phyloP scores from a whole-genome alignment of 2,797 vertebrate species.

The Lagocephalus sceleratus region DNA sequence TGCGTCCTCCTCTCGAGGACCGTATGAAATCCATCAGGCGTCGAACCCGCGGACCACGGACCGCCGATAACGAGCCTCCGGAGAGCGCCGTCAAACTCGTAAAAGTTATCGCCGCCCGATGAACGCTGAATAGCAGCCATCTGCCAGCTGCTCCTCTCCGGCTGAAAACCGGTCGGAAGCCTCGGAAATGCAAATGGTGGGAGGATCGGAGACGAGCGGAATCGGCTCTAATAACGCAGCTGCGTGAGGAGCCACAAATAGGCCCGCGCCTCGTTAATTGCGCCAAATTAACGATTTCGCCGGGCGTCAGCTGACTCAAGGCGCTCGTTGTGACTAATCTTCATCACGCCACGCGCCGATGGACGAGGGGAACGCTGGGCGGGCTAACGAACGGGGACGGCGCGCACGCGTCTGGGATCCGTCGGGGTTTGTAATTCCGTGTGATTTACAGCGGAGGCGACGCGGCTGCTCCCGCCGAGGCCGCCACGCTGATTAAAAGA shows the following conservation, averaged over 20 bases:
- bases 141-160: slow-evolving; percentile 51
- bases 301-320: slow-evolving; percentile 67
- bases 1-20: no score
- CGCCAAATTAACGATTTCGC: slow-evolving; percentile 75
- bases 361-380: slow-evolving; percentile 60
- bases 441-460: slow-evolving; percentile 56
- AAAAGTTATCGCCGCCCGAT: slow-evolving; percentile 69
- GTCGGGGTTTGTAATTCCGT: slow-evolving; percentile 48
- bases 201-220: slow-evolving; percentile 68
- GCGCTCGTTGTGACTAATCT: slow-evolving; percentile 74
- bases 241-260: slow-evolving; percentile 66
- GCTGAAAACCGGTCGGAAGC: slow-evolving; percentile 45
- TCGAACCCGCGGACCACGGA: slow-evolving; percentile 46
- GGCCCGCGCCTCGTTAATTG: slow-evolving; percentile 68
- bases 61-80: slow-evolving; percentile 54
- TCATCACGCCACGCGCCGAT: slow-evolving; percentile 64
- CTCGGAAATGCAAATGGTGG: slow-evolving; percentile 69
- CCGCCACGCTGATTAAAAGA: slow-evolving; percentile 59
- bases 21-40: no score
- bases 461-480: slow-evolving; percentile 28
- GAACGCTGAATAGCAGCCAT: slow-evolving; percentile 68
- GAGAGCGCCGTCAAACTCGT: slow-evolving; percentile 49
- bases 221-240: slow-evolving; percentile 74
- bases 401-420: slow-evolving; percentile 52
- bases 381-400: slow-evolving; percentile 50